These are phyloP conservation scores for Andrena camellia DNA, from an alignment of 2,888 invertebrate genomes.

Conservation along the genomic window DNA sequence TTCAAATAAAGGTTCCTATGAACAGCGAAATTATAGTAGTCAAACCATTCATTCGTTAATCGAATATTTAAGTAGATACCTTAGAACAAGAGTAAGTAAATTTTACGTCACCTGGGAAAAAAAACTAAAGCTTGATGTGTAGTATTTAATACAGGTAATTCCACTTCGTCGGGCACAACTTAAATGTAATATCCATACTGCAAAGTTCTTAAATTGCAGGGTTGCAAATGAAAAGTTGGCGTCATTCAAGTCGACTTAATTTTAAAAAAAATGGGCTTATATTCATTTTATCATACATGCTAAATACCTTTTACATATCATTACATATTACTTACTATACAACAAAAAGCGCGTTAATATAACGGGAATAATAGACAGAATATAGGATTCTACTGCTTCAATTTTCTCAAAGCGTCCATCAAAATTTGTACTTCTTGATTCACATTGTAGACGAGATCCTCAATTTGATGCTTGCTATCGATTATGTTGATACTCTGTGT, in stretches of 20 bases:
- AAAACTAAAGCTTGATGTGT: no score
- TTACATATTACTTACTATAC: neutral
- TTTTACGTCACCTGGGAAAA: no score
- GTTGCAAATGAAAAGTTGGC: neutral
- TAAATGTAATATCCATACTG: neutral
- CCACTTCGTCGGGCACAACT: no score
- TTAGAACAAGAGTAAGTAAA: neutral
- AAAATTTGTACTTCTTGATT: slow-evolving; percentile 93
- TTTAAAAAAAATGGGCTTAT: neutral
- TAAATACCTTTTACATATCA: neutral
- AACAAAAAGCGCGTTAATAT: neutral
- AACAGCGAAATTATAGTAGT: neutral
- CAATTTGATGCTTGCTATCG: slow-evolving; percentile 95
- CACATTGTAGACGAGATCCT: slow-evolving; percentile 92
- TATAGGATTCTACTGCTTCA: slow-evolving; percentile 84
- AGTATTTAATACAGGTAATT: no score
- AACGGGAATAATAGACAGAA: neutral
- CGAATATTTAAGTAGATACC: neutral
- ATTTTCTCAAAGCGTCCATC: slow-evolving; percentile 91
- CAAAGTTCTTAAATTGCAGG: neutral
- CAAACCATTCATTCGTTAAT: neutral
- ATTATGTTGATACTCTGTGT: slow-evolving; percentile 97
- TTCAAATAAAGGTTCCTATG: slow-evolving; percentile 51
- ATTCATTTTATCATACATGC: neutral
- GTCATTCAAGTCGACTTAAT: neutral